Base-by-base conservation (phyloP, 1,140 invertebrate genomes). In the Eupeodes corollae region DNA sequence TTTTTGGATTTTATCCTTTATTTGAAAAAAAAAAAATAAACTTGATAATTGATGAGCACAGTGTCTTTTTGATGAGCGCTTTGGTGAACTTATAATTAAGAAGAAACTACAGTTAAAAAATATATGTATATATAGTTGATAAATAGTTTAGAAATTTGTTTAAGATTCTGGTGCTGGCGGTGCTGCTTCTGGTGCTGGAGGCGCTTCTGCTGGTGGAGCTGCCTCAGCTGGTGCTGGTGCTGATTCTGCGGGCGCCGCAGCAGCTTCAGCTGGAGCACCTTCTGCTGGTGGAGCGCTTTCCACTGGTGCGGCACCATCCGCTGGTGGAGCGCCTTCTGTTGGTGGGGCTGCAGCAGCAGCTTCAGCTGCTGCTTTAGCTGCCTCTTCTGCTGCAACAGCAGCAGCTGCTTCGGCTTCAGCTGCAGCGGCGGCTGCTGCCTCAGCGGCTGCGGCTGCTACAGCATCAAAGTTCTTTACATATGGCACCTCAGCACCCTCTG, bases 401-500 rank as follows among this genome's bases (percentile, higher is more conserved):
- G 57, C 63, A 26, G 59, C 56, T 13, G 60, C 49, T 44, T 56
- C 37, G 43, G 55, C 69, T 45, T 63, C 66, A 10, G 54, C 53
- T 31, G 53, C 52, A 32, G 53, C 54, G 15, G 58, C 56, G 39
- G 56, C 53, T 15, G 41, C 46, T 42, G 60, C 46, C 56, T 59
- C 35, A 44, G 61, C 53, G 57, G 65, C 49, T 59, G 59, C 44
- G 51, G 68, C 58, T 15, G 63, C 56, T 48, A 55, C 52, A 38
- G 58, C 53, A 19, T 65, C 62, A 33, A 54, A 63, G 49, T 61
- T 66, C 60, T 64, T 70, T 42, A 56, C 62, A 58, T 60, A 71
- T 45, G 55, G 67, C 52, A 61, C 66, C 56, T 66, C 62, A 48
- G 72, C 67, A 44, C 66, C 68, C 54, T 72, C 70, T 42, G 68